Evolutionary conservation across 2,888 invertebrate species (phyloP).

Genomic region (Diploptera punctata): DNA sequence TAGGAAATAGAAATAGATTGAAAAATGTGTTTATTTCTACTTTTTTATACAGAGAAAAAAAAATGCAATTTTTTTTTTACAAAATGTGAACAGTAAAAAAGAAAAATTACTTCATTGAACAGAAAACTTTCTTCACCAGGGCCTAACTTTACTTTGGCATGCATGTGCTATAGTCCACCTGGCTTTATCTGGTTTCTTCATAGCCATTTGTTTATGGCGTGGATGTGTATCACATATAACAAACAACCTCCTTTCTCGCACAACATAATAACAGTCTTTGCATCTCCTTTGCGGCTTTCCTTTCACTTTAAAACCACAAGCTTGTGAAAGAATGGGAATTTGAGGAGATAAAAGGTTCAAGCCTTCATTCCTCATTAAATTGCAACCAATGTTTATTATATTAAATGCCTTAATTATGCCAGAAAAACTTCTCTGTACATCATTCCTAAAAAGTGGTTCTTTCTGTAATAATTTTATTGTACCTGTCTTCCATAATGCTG

Average conservation of each 20-base stretch:
- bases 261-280: constrained; percentile 78
- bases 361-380: neutral
- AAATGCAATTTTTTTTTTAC: too few species aligned
- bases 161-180: constrained; percentile 80
- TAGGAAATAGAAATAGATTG: too few species aligned
- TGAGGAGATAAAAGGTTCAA: neutral
- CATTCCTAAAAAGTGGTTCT: neutral
- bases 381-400: neutral
- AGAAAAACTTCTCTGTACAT: neutral
- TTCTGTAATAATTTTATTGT: neutral
- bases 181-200: constrained; percentile 70
- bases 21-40: too few species aligned
- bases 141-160: constrained; percentile 65
- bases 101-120: too few species aligned
- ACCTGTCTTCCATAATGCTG: neutral
- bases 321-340: constrained; percentile 42
- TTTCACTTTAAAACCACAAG: constrained; percentile 74
- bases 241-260: constrained; percentile 69
- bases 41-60: too few species aligned
- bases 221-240: constrained; percentile 78
- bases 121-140: constrained; percentile 55
- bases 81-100: too few species aligned
- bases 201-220: constrained; percentile 83
- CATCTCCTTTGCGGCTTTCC: constrained; percentile 73
- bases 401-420: constrained; percentile 1